phyloP scores from a whole-genome alignment of 2,797 vertebrate species.

The Centropyge bicolor region DNA sequence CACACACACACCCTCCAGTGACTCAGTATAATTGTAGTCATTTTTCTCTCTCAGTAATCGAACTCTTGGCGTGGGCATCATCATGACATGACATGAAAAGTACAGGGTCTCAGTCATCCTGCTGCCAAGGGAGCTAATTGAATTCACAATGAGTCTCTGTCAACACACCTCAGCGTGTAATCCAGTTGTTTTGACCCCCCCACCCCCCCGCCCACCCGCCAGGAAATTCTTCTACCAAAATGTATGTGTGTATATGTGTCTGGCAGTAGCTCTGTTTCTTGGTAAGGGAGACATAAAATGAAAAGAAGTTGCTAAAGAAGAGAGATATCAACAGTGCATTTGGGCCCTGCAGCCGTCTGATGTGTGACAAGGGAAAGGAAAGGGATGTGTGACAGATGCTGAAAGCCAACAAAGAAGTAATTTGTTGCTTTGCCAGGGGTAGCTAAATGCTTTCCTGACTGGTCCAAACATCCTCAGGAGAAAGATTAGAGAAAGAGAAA shows the following conservation, averaged over 20 bases:
- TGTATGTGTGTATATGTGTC: not conserved
- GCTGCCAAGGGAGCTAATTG: slow-evolving; percentile 29
- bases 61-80: slow-evolving; percentile 45
- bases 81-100: slow-evolving; percentile 36
- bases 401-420: slow-evolving; percentile 23
- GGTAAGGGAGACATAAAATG: not conserved
- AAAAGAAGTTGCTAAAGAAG: slow-evolving; percentile 38
- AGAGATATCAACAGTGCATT: slow-evolving; percentile 32
- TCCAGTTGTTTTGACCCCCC: slow-evolving; percentile 47
- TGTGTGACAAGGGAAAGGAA: slow-evolving; percentile 16
- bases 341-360: slow-evolving; percentile 14
- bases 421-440: slow-evolving; percentile 23
- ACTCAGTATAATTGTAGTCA: slow-evolving; percentile 58
- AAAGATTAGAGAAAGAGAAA: slow-evolving; percentile 1
- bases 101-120: slow-evolving; percentile 3
- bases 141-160: slow-evolving; percentile 48
- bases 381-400: not conserved
- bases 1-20: slow-evolving; percentile 5
- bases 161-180: slow-evolving; percentile 34
- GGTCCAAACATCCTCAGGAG: slow-evolving; percentile 21
- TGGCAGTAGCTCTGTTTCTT: not conserved
- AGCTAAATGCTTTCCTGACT: slow-evolving; percentile 37
- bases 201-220: no score
- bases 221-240: slow-evolving; percentile 6
- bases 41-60: slow-evolving; percentile 49